Percentiles rank a stretch among this genome's conserved stretches.
phyloP scores from a whole-genome alignment of 2,797 vertebrate genomes.

The Alca torda region DNA sequence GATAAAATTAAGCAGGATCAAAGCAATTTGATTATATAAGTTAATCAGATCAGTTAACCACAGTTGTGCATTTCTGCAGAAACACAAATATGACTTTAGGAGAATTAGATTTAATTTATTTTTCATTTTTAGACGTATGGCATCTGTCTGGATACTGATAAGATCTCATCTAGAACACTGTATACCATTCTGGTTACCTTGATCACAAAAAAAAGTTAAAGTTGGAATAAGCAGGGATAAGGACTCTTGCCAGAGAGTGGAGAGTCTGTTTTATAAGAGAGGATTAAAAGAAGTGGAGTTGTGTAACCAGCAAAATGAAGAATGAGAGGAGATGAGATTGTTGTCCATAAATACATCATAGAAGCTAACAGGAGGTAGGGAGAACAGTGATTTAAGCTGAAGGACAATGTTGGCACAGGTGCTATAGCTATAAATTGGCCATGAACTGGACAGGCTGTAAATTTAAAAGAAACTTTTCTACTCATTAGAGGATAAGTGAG shows the following conservation, averaged over 20 bases:
- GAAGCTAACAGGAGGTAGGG: background rate
- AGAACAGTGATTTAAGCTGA: background rate
- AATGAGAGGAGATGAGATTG: background rate
- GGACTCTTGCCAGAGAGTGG: background rate
- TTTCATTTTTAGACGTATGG: background rate
- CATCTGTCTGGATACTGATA: background rate
- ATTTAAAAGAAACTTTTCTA: background rate
- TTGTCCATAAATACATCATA: background rate
- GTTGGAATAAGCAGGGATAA: background rate
- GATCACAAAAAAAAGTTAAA: background rate
- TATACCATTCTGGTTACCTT: background rate
- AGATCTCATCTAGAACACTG: background rate
- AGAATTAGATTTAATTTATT: background rate
- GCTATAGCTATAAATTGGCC: background rate
- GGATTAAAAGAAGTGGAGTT: background rate
- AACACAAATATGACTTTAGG: background rate
- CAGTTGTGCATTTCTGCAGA: background rate
- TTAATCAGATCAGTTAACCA: background rate
- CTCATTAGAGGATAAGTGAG: background rate
- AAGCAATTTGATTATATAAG: background rate
- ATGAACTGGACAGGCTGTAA: background rate
- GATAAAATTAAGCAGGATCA: background rate
- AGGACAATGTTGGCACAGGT: background rate
- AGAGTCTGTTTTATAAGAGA: background rate
- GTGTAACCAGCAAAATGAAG: background rate